Evolutionary conservation across 2,113 vertebrate species (phyloP), one percentile per base, ranked within the genome.

Genomic region (Suricata suricatta): DNA sequence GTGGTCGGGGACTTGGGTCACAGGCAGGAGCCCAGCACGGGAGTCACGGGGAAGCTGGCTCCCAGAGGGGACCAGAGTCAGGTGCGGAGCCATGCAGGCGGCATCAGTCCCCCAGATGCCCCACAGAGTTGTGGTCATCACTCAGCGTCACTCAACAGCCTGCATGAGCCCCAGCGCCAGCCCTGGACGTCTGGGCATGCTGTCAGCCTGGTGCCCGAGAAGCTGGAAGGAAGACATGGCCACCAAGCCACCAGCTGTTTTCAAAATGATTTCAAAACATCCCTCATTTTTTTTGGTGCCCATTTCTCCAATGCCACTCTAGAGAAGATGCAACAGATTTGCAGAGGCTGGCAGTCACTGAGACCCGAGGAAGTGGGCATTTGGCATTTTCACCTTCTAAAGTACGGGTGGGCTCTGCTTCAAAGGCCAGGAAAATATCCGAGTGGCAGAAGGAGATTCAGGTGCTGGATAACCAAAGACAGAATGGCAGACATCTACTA

Each of bases 181-280:
- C 27, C 47, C 66, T n/a, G 38, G 72, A n/a, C 0, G 0, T 12
- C 3, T 23, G 27, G 7, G 17, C 7, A 7, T 47, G 13, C 16
- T 41, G 15, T 44, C 29, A 41, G 8, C n/a, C 29, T 19, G 10
- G 31, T 0, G 21, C 38, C 35, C 31, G 16, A 47, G 74, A 74
- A 44, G 23, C 7, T 3, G 11, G 57, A 92, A 83, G 11, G 57
- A 92, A 83, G 81, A 52, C 52, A 25, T 60, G 5, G 4, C 35
- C 13, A 19, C 14, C 13, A 41, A 2, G 6, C 29, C 44, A 16
- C 9, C 14, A 11, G 38, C 50, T 11, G 0, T 66, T 90, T 90
- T 77, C 85, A 89, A 82, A 93, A 38, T 10, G 15, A 60, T 90
- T 89, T 92, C 57, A 52, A 69, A n/a, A 25, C 0, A 19, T 35